Evolutionary conservation across 2,113 vertebrate genomes (phyloP).

Genomic region (Turnix velox): DNA sequence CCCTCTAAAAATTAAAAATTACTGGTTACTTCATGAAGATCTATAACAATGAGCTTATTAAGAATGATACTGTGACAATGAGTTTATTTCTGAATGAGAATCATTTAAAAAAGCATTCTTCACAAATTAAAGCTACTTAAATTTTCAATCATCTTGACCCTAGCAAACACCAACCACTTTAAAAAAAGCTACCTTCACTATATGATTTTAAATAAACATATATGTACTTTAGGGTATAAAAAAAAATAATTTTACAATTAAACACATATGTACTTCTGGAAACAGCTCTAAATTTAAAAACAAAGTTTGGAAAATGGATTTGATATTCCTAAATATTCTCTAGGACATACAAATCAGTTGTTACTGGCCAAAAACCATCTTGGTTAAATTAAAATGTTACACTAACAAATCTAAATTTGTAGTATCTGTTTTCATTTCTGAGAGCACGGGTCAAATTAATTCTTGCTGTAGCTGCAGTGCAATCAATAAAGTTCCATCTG

Average conservation of each 20-base stretch:
- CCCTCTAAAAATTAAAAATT: background rate
- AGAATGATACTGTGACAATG: background rate
- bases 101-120: background rate
- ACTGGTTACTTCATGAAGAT: background rate
- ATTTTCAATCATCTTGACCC: background rate
- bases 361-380: background rate
- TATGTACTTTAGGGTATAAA: background rate
- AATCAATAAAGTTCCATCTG: constrained; percentile 37
- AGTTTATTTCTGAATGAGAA: background rate
- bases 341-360: background rate
- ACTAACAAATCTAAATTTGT: background rate
- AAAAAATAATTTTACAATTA: no score
- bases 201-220: background rate
- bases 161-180: background rate
- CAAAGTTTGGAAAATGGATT: background rate
- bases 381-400: background rate
- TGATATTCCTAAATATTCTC: background rate
- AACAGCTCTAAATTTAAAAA: background rate
- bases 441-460: background rate
- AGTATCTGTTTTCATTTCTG: background rate
- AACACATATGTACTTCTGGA: fast-evolving
- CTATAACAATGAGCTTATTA: background rate
- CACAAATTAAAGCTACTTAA: background rate
- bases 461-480: background rate
- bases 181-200: background rate